These are phyloP conservation scores for Mellilla xanthometata DNA, from an alignment of 2,888 invertebrate species.

Conservation along the genomic window DNA sequence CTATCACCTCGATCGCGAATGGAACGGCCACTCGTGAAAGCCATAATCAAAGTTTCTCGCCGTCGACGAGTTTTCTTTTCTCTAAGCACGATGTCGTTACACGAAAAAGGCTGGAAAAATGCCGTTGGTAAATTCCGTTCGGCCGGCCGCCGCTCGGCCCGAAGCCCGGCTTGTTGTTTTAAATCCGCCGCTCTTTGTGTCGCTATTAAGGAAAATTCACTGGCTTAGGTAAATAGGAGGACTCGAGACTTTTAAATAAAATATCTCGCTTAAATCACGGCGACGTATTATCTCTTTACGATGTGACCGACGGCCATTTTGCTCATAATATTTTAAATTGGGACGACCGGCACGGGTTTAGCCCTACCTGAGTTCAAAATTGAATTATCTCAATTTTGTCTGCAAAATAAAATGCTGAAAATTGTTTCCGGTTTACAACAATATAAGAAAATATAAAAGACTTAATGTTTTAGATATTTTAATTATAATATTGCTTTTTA, in stretches of 20 bases:
- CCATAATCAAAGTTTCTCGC: slow-evolving; percentile 80
- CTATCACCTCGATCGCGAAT: slow-evolving; percentile 75
- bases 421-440: slow-evolving; percentile 4
- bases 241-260: slow-evolving; percentile 40
- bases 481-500: no score
- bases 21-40: slow-evolving; percentile 74
- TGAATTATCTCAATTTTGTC: slow-evolving; percentile 28
- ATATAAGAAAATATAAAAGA: no score
- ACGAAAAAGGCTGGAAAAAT: slow-evolving; percentile 77
- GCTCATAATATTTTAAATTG: slow-evolving; percentile 31
- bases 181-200: slow-evolving; percentile 62
- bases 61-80: slow-evolving; percentile 77
- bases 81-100: slow-evolving; percentile 80
- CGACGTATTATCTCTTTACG: slow-evolving; percentile 31
- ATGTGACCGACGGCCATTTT: slow-evolving; percentile 32
- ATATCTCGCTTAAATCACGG: slow-evolving; percentile 25
- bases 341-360: slow-evolving; percentile 21
- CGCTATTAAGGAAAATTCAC: slow-evolving; percentile 62
- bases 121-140: slow-evolving; percentile 69
- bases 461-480: no score
- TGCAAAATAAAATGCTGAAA: slow-evolving; percentile 18
- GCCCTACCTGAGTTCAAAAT: slow-evolving; percentile 22
- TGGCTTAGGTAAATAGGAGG: slow-evolving; percentile 52
- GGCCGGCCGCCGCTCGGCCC: slow-evolving; percentile 51
- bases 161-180: slow-evolving; percentile 61